These are phyloP conservation scores for Cassiopea xamachana DNA, from an alignment of 30 jellyfish, hydroid and myxozoan species.

Conservation along the genomic window DNA sequence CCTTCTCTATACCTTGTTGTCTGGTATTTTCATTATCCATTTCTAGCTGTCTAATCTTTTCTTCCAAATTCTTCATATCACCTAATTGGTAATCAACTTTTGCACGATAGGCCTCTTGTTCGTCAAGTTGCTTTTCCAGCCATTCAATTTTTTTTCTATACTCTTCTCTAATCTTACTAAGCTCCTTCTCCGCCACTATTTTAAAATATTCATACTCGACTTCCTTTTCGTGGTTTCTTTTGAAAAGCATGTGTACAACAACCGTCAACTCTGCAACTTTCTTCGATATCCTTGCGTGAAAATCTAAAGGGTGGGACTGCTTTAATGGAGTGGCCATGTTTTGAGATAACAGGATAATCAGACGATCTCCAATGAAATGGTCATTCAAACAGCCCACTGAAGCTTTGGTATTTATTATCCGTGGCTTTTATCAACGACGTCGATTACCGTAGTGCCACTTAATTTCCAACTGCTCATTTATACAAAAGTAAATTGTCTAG, in stretches of 20 bases:
- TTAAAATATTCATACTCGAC: constrained; percentile 57
- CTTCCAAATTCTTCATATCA: constrained; percentile 35
- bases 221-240: constrained; percentile 77
- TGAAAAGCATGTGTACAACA: constrained; percentile 74
- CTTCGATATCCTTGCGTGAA: constrained; percentile 56
- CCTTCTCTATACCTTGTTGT: constrained; percentile 26
- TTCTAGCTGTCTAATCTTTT: constrained; percentile 11
- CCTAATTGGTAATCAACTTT: constrained; percentile 53
- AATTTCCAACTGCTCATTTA: too few relatives aligned
- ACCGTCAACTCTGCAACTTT: constrained; percentile 76
- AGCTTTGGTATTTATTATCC: background rate
- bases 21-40: constrained; percentile 8
- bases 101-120: constrained; percentile 63
- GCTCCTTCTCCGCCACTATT: constrained; percentile 32
- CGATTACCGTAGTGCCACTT: too few relatives aligned
- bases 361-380: background rate
- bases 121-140: constrained; percentile 63
- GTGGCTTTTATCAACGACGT: too few relatives aligned
- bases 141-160: constrained; percentile 25
- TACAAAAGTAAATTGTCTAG: background rate
- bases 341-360: background rate
- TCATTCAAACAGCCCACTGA: background rate
- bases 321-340: constrained; percentile 14
- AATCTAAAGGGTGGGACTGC: background rate
- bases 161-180: constrained; percentile 14